Evolutionary conservation across 2,113 vertebrate genomes (phyloP), one percentile per base, ranked within the genome.

Genomic region (Rhinogobius similis): DNA sequence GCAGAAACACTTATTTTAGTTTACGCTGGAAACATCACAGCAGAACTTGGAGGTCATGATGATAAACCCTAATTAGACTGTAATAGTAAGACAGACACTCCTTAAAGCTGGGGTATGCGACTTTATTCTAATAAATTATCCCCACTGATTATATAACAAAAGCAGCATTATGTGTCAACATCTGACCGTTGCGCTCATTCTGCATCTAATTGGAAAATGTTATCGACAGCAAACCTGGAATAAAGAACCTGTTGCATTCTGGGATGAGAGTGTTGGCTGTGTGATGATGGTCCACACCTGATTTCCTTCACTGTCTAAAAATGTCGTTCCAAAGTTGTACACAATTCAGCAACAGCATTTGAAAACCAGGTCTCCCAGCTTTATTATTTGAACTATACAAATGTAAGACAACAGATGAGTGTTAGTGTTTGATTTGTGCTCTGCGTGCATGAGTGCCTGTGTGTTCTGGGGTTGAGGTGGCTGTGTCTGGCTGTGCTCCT

Each of bases 401-500:
- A 29, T 58, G 14, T 58, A 58, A 58, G 2, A 2, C 6, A 18
- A 16, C 44, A 56, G 72, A 65, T 59, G 59, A 55, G 18, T 43
- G 52, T 75, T n/a, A 71, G 23, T 24, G 55, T 78, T 65, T 69
- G 27, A 53, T n/a, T n/a, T 38, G 13, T 65, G 23, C 11, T 68
- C 23, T 65, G 59, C 36, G 1, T 69, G 64, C 48, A 43, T 61
- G 68, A 76, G 44, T 58, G 53, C 26, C 13, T 75, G 44, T 76
- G 62, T 76, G 53, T 73, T 65, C 70, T 77, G 65, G 32, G 32
- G 32, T 36, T 67, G 69, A 72, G 66, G 77, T 80, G 53, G 41
- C 65, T 52, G 62, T 52, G 55, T 76, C 39, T 67, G 81, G 53
- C 58, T 73, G 68, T 62, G 74, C 23, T 21, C 68, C 13, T 23